Conservation (phyloP, 2,888 invertebrate genomes). For the Coelinius sp. region DNA sequence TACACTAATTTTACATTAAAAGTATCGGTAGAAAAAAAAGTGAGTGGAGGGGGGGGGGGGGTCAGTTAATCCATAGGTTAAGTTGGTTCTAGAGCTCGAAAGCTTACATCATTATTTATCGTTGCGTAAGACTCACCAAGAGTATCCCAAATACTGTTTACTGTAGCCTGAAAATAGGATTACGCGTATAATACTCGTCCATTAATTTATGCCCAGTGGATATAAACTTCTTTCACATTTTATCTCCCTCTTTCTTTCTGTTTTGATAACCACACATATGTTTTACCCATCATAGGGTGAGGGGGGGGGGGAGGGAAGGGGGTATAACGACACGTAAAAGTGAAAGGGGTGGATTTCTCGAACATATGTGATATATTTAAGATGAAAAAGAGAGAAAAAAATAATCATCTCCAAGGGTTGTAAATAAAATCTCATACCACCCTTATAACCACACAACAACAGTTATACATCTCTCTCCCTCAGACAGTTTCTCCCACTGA, state of each 20-base stretch:
- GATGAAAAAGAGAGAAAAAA: too few relatives aligned
- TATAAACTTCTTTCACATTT: conserved; percentile 9
- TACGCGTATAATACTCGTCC: conserved; percentile 40
- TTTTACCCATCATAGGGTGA: conserved; percentile 1
- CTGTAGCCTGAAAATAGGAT: conserved; percentile 59
- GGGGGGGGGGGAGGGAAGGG: neutral
- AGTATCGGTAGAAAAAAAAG: conserved; percentile 4
- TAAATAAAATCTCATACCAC: neutral
- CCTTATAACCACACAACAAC: conserved; percentile 16
- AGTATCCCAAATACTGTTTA: conserved; percentile 61
- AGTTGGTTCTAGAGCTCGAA: conserved; percentile 55
- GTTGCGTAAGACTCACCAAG: conserved; percentile 67
- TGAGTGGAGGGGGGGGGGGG: conserved; percentile 11
- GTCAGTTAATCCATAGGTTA: conserved; percentile 55
- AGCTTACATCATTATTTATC: conserved; percentile 67
- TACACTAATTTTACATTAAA: neutral
- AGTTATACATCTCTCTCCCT: conserved; percentile 22
- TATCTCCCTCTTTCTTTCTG: conserved; percentile 10
- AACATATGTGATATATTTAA: conserved; percentile 45
- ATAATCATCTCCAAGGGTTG: neutral
- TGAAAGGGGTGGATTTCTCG: conserved; percentile 39
- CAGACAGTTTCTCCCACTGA: conserved; percentile 6
- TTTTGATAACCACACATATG: conserved; percentile 22
- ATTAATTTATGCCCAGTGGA: conserved; percentile 38
- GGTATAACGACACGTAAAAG: conserved; percentile 31